Conservation (phyloP, 2,113 vertebrate genomes). For the Nycticebus coucang region DNA sequence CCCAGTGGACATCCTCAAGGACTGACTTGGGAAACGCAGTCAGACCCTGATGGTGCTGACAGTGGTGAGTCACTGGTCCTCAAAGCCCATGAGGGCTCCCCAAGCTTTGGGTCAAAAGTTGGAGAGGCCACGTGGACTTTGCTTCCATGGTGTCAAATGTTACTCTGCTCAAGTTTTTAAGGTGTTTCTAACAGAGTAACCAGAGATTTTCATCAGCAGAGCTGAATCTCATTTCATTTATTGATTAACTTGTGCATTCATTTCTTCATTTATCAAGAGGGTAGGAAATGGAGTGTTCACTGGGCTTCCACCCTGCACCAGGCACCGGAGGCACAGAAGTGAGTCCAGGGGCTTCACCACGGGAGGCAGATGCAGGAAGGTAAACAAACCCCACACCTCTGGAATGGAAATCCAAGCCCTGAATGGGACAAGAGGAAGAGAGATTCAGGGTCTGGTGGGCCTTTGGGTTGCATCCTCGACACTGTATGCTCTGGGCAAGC, state of each 20-base stretch:
- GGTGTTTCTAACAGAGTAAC: no score
- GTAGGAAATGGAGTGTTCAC: rapidly evolving
- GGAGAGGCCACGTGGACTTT: rapidly evolving
- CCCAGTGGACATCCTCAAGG: background rate
- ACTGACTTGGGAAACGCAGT: background rate
- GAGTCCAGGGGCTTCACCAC: no score
- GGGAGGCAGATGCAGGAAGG: no score
- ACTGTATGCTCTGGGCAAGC: background rate
- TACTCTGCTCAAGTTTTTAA: background rate
- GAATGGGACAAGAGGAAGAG: background rate
- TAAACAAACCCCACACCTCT: no score
- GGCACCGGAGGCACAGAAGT: background rate
- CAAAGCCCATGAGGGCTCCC: background rate
- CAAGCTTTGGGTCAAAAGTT: background rate
- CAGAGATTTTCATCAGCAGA: background rate
- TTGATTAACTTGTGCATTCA: background rate
- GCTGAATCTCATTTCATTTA: background rate
- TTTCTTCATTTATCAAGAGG: background rate
- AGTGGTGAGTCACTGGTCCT: rapidly evolving
- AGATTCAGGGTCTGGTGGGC: background rate
- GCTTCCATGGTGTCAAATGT: background rate
- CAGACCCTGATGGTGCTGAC: background rate
- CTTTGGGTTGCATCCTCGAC: no score
- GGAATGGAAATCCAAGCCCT: background rate
- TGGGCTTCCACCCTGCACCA: background rate